Percentiles rank a stretch among this genome's conserved stretches.
phyloP scores from a whole-genome alignment of 2,888 invertebrate species.

The Amphiduros pacificus region DNA sequence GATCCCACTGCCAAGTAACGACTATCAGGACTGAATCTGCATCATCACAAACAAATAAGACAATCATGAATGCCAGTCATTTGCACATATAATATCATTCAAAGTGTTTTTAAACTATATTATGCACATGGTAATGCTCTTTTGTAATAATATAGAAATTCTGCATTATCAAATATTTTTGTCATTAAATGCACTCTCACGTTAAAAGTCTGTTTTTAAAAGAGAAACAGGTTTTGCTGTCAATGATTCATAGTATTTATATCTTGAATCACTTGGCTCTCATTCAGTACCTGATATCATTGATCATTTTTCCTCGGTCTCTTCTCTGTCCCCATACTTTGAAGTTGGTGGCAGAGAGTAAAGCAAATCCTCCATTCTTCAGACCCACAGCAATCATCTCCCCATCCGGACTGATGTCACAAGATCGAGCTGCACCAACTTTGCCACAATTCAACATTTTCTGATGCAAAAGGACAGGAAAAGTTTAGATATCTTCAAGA shows the following conservation, averaged over 20 bases:
- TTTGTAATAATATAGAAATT: too few relatives aligned
- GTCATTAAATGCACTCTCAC: too few relatives aligned
- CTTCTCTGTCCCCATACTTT: conserved; percentile 51
- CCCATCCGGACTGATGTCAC: conserved; percentile 53
- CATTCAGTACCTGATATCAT: conserved; percentile 46
- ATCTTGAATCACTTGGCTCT: too few relatives aligned
- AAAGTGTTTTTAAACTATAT: not conserved
- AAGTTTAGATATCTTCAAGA: too few relatives aligned
- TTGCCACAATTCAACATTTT: conserved; percentile 42
- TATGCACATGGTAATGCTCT: too few relatives aligned
- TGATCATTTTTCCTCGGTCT: conserved; percentile 53
- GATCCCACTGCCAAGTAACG: conserved; percentile 54
- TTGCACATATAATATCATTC: not conserved
- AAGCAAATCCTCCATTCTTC: conserved; percentile 56
- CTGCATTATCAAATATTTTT: too few relatives aligned
- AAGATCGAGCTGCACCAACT: conserved; percentile 50
- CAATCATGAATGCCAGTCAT: too few relatives aligned
- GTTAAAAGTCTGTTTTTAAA: too few relatives aligned
- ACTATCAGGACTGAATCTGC: conserved; percentile 56
- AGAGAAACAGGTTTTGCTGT: too few relatives aligned
- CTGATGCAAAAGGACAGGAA: too few relatives aligned
- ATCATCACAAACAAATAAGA: not conserved
- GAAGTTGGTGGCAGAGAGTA: conserved; percentile 46
- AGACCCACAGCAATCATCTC: conserved; percentile 55
- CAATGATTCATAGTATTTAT: too few relatives aligned